These are phyloP conservation scores for Erebia aethiops DNA, from an alignment of 2,888 invertebrate genomes.

Conservation along the genomic window DNA sequence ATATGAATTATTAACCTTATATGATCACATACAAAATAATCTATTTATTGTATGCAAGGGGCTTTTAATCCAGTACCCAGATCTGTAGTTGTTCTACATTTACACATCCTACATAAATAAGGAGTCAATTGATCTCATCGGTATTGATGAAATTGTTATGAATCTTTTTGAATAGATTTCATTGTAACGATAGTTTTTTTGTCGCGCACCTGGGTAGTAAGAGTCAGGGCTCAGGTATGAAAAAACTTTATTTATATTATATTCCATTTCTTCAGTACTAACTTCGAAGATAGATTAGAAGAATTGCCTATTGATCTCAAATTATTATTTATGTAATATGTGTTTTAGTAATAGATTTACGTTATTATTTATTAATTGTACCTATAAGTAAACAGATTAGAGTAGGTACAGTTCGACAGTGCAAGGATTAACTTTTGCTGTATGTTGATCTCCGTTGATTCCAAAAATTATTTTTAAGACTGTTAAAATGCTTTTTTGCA, in stretches of 20 bases:
- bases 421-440: conserved; percentile 42
- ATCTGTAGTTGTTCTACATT: too few relatives aligned
- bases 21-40: not conserved
- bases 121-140: conserved; percentile 53
- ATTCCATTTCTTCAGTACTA: conserved; percentile 40
- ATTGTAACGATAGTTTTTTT: conserved; percentile 61
- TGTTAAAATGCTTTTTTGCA: conserved; percentile 43
- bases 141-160: conserved; percentile 51
- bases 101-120: conserved; percentile 28
- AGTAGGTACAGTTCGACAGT: conserved; percentile 25
- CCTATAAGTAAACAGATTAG: conserved; percentile 19
- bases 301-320: conserved; percentile 79
- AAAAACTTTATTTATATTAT: conserved; percentile 37
- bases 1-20: not conserved
- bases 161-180: conserved; percentile 48
- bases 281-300: conserved; percentile 48
- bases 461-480: conserved; percentile 65
- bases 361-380: conserved; percentile 71
- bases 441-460: conserved; percentile 65
- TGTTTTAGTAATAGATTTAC: conserved; percentile 60
- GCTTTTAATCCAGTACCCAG: too few relatives aligned
- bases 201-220: conserved; percentile 67
- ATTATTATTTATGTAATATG: conserved; percentile 74
- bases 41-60: too few relatives aligned
- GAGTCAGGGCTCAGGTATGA: conserved; percentile 45